A percentile compares a stretch with the other conserved stretches of the same genome.
phyloP scores from a whole-genome alignment of 2,888 invertebrate genomes.

The Acrocyrtus sp. region DNA sequence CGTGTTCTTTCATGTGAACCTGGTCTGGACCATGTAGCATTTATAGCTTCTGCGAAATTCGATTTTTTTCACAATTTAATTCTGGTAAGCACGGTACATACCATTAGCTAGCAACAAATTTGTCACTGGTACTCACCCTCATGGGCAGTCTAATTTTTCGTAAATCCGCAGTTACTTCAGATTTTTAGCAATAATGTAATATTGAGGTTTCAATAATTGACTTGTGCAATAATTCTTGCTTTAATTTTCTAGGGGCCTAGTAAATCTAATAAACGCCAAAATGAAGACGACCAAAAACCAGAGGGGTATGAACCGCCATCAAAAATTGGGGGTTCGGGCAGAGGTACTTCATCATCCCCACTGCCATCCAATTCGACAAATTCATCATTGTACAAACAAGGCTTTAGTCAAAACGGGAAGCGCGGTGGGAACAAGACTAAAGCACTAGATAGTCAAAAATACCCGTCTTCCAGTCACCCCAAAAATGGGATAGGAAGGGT shows the following conservation, averaged over 20 bases:
- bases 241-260: slow-evolving; percentile 69
- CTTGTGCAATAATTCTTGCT: neutral
- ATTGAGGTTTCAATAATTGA: neutral
- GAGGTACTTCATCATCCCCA: slow-evolving; percentile 62
- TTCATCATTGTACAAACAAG: slow-evolving; percentile 49
- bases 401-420: slow-evolving; percentile 53
- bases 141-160: no score
- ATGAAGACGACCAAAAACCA: slow-evolving; percentile 69
- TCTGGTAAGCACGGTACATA: no score
- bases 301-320: slow-evolving; percentile 66
- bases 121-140: no score
- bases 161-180: neutral
- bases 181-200: neutral
- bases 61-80: no score
- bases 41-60: no score
- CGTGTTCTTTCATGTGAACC: no score
- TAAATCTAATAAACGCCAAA: slow-evolving; percentile 82
- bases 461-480: slow-evolving; percentile 45
- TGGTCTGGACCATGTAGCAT: no score
- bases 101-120: no score
- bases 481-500: slow-evolving; percentile 50
- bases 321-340: slow-evolving; percentile 57
- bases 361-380: slow-evolving; percentile 50
- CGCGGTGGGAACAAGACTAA: slow-evolving; percentile 45
- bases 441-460: slow-evolving; percentile 49